Conservation (phyloP, 1,140 invertebrate genomes). For the Trichonephila clavipes region DNA sequence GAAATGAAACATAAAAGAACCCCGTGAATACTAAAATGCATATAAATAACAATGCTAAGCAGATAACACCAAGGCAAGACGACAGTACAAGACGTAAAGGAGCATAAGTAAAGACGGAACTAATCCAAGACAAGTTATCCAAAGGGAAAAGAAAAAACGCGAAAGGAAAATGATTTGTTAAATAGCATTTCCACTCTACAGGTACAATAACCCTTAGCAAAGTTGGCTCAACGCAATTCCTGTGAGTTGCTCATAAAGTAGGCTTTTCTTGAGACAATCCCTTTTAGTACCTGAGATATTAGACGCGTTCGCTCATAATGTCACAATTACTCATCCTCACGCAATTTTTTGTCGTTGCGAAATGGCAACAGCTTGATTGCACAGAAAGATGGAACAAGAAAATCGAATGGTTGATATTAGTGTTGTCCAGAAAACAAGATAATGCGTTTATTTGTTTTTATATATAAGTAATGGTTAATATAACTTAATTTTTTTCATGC, state of each 20-base stretch:
- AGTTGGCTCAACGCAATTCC: conserved; percentile 16
- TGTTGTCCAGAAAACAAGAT: no score
- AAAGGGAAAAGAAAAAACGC: background rate
- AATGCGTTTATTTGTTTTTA: no score
- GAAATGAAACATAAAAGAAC: background rate
- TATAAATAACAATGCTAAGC: conserved; percentile 27
- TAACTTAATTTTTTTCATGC: no score
- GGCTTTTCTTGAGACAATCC: conserved; percentile 66
- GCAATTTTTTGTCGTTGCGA: conserved; percentile 39
- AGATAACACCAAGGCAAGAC: background rate
- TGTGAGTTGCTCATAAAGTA: conserved; percentile 58
- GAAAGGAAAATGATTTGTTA: conserved; percentile 65
- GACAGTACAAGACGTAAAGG: conserved; percentile 24
- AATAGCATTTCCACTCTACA: conserved; percentile 50
- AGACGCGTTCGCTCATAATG: conserved; percentile 67
- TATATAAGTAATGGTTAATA: no score
- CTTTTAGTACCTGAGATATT: conserved; percentile 70
- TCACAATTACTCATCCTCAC: conserved; percentile 67
- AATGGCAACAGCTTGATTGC: conserved; percentile 65
- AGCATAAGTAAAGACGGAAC: conserved; percentile 25
- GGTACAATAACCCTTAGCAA: conserved; percentile 63
- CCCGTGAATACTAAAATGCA: conserved; percentile 26
- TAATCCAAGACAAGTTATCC: conserved; percentile 48
- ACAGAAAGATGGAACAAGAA: background rate
- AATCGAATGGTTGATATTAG: background rate